These are phyloP conservation scores for Delphinapterus leucas DNA, from an alignment of 2,113 vertebrate genomes.

Conservation along the genomic window DNA sequence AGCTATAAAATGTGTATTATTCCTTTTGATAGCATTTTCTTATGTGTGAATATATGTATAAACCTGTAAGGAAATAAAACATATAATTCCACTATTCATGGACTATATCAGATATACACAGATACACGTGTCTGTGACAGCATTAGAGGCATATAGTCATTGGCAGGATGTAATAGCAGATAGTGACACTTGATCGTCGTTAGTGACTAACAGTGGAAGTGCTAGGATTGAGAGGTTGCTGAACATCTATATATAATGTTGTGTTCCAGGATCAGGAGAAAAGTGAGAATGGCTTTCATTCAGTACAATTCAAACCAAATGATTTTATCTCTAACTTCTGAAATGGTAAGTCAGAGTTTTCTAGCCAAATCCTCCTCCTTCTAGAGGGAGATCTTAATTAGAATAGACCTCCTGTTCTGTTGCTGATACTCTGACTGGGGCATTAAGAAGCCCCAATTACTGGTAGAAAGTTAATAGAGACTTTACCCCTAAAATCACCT, in stretches of 20 bases:
- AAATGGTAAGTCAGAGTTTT: slow-evolving; percentile 17
- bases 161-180: background rate
- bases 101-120: background rate
- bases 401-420: background rate
- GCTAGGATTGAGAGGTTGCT: background rate
- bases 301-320: background rate
- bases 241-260: background rate
- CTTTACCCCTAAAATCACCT: background rate
- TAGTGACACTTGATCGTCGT: slow-evolving; percentile 5
- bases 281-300: background rate
- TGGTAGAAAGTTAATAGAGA: background rate
- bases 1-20: background rate
- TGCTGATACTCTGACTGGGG: background rate
- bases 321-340: slow-evolving; percentile 25
- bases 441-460: background rate
- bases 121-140: background rate
- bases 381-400: background rate
- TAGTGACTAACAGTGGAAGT: background rate
- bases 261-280: background rate
- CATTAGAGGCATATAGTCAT: background rate
- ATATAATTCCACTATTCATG: background rate
- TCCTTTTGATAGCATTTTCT: slow-evolving; percentile 20
- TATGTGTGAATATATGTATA: background rate
- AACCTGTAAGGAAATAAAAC: background rate
- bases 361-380: background rate